Base-by-base conservation (phyloP, 2,797 vertebrate genomes). In the Muraenolepis orangiensis region DNA sequence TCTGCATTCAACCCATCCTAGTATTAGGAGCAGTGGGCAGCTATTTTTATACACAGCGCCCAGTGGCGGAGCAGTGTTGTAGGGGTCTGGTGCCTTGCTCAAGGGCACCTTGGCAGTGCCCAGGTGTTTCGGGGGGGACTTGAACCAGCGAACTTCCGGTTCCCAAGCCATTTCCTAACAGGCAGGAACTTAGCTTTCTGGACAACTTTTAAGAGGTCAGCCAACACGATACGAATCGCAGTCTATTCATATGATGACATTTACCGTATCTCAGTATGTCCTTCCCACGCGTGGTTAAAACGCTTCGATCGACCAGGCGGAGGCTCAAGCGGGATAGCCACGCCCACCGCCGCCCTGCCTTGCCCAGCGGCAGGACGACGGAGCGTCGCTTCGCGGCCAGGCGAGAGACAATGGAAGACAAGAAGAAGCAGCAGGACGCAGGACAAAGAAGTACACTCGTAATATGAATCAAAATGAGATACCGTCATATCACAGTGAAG, bases 261-360 rank as follows among this genome's bases (percentile, higher is more conserved):
- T 67, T 74, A 36, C 46, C 1, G 0, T 29, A 40, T 64, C 23
- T 64, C 69, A 36, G 16, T 0, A 7, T 0, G 23, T 72, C 72
- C 66, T 76, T 57, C 68, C 67, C 72, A n/a, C 57, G 69, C 82
- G 69, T 81, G 32, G 73, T 80, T 82, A 73, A 85, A 87, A 84
- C 64, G 72, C 82, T 78, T 79, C 78, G 76, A 85, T 85, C 79
- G 72, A 79, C 20, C n/a, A 74, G 82, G 78, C 32, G 74, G 76
- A 76, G 69, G n/a, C 80, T 84, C 78, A 80, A 16, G 66, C 11
- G 28, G 30, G 18, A 16, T 18, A 12, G 2, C 66, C 30, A 31
- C 66, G 30, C 66, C 66, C 66, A 16, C 66, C 11, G 30, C 29
- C 28, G 12, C 42, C 42, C 18, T n/a, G 42, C 18, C 42, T 34